phyloP scores from a whole-genome alignment of 2,797 vertebrate species.

The Gymnodraco acuticeps region DNA sequence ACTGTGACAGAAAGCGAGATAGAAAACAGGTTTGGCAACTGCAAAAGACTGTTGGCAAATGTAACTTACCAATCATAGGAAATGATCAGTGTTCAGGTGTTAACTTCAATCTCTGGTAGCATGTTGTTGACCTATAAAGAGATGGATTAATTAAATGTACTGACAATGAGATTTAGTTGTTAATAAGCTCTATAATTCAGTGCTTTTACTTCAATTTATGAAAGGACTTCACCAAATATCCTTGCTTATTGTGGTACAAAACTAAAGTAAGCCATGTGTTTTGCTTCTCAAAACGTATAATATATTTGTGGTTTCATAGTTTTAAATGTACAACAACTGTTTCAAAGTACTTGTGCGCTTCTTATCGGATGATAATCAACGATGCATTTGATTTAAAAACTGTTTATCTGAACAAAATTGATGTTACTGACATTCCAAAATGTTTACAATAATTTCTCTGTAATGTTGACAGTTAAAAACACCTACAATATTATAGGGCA shows the following conservation, averaged over 20 bases:
- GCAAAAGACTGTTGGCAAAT: slow-evolving; percentile 11
- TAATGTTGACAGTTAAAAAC: slow-evolving; percentile 18
- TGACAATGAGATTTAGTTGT: slow-evolving; percentile 40
- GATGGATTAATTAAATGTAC: slow-evolving; percentile 17
- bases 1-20: slow-evolving; percentile 1
- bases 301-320: slow-evolving; percentile 35
- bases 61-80: slow-evolving; percentile 16
- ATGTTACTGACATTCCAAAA: slow-evolving; percentile 65
- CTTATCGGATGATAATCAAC: slow-evolving; percentile 39
- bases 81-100: slow-evolving; percentile 9
- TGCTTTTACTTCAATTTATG: slow-evolving; percentile 34
- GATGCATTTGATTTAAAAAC: slow-evolving; percentile 27
- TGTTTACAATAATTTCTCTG: slow-evolving; percentile 66
- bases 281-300: slow-evolving; percentile 25
- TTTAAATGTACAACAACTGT: slow-evolving; percentile 40
- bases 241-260: slow-evolving; percentile 48
- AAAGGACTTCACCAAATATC: slow-evolving; percentile 44
- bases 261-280: slow-evolving; percentile 44
- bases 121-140: slow-evolving; percentile 47
- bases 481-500: slow-evolving; percentile 16
- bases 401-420: slow-evolving; percentile 14
- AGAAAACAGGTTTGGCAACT: slow-evolving; percentile 11
- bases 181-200: slow-evolving; percentile 45
- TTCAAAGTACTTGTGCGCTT: slow-evolving; percentile 27
- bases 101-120: slow-evolving; percentile 28